Base-by-base conservation (phyloP, 1,140 invertebrate species). In the Dendroctonus ponderosae region DNA sequence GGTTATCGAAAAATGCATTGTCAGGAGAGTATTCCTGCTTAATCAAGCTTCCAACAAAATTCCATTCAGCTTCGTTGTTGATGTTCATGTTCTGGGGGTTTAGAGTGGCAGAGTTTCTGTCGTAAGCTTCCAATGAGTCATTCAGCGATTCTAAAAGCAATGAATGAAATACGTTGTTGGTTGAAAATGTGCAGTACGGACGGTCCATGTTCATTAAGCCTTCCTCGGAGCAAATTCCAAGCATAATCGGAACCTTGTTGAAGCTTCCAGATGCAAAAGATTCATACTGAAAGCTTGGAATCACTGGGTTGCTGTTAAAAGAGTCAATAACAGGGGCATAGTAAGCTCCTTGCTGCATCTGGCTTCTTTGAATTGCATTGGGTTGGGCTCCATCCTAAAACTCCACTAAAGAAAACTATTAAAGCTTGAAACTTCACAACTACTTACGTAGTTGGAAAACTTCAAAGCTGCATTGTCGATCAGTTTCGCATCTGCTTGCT, bases 151-250 rank as follows among this genome's bases (percentile, higher is more conserved):
- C 8, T 56, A 8, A 56, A 56, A 14, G 9, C 12, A 38, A 15
- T 57, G 2, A 3, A 40, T 38, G 3, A 9, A 7, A 41, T 39
- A 39, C 2, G 38, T 11, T 38, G 11, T 52, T 52, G 15, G 9
- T 38, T 56, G 40, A n/a, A 12, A 62, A 12, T 53, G 60, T 2
- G 26, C 26, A 2, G 26, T 26, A 26, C 26, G 1, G 3, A 67
- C 65, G 11, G 44, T 54, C 15, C 41, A 61, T 61, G 15, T 11
- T 62, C 63, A 67, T 67, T 12, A 67, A n/a, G 38, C 65, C 61
- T 61, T 74, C 73, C 48, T 74, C 73, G 3, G 70, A 63, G 60
- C 67, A 70, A 49, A 71, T 67, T 11, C 73, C 73, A 38, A 74
- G 70, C 14, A 74, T 64, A 51, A 69, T 44, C 6, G 73, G 73